Conservation (phyloP, 2,113 vertebrate genomes). For the Eublepharis macularius region DNA sequence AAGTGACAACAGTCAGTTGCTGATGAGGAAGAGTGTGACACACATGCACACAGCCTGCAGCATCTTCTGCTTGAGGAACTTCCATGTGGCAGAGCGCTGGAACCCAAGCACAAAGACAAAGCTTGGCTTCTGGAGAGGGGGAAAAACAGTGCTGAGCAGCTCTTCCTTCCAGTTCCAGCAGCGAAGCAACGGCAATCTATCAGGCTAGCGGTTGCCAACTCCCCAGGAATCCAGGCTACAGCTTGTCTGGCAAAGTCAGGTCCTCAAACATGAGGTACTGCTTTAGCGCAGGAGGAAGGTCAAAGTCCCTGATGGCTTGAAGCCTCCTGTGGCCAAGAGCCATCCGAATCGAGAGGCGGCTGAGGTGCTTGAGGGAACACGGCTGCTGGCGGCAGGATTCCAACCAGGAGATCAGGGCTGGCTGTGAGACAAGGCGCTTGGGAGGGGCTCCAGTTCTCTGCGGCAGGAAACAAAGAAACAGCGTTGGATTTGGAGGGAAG, state of each 20-base stretch:
- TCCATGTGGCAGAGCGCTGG: no score
- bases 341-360: conserved; percentile 34
- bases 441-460: conserved; percentile 61
- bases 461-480: background rate
- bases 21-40: background rate
- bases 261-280: conserved; percentile 63
- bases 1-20: background rate
- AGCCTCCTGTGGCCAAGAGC: conserved; percentile 48
- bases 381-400: conserved; percentile 53
- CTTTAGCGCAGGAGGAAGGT: conserved; percentile 53
- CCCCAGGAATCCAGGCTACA: background rate
- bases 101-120: background rate
- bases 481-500: background rate
- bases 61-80: background rate
- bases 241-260: conserved; percentile 37
- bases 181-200: background rate
- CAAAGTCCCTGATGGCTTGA: conserved; percentile 42
- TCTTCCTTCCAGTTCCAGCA: background rate
- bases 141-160: background rate
- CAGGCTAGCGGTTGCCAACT: background rate
- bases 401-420: conserved; percentile 54
- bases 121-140: no score
- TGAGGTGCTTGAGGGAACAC: conserved; percentile 52
- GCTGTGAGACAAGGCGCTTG: conserved; percentile 56
- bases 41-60: background rate